Conservation (phyloP, 2,797 vertebrate species). For the Threskiornis aethiopicus region DNA sequence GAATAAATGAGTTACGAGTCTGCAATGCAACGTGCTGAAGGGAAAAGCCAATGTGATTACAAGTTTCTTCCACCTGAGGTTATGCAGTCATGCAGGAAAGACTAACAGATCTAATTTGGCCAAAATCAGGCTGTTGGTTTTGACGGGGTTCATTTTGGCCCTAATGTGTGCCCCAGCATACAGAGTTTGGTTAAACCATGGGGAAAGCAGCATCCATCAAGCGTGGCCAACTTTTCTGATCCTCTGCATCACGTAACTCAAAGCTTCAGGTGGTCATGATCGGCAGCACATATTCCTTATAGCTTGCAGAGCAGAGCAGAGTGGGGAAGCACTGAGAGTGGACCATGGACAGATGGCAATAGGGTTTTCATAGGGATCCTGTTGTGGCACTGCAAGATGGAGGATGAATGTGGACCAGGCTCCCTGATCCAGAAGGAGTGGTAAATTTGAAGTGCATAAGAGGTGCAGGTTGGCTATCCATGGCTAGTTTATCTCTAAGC, state of each 20-base stretch:
- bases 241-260: not conserved
- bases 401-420: not conserved
- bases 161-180: not conserved
- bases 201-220: not conserved
- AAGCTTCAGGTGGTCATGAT: not conserved
- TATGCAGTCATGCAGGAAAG: not conserved
- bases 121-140: not conserved
- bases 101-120: not conserved
- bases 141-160: not conserved
- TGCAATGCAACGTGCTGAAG: not conserved
- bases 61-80: not conserved
- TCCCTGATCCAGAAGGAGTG: not conserved
- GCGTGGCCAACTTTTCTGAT: not conserved
- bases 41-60: constrained; percentile 1
- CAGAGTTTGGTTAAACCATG: not conserved
- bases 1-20: constrained; percentile 12
- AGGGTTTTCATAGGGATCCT: not conserved
- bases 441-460: not conserved
- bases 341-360: not conserved
- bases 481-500: not conserved
- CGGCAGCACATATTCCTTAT: not conserved
- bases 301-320: not conserved
- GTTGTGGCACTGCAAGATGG: not conserved
- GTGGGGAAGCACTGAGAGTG: not conserved
- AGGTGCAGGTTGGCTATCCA: not conserved